Evolutionary conservation across 2,113 vertebrate genomes (phyloP).

Genomic region (Saccopteryx bilineata): DNA sequence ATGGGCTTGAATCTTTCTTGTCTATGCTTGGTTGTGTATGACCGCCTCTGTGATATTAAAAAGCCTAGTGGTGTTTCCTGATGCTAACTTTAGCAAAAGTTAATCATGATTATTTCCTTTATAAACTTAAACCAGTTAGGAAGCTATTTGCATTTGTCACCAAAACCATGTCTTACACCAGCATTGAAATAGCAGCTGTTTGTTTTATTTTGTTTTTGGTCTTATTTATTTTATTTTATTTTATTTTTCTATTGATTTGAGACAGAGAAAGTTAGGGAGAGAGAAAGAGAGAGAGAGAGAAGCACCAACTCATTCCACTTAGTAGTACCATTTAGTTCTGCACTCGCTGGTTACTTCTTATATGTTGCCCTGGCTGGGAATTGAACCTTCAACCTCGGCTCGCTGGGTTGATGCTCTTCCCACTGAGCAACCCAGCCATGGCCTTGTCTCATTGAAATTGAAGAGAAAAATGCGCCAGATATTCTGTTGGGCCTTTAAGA

Average conservation of each 20-base stretch:
- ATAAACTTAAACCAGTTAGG: conserved; percentile 18
- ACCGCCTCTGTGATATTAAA: background rate
- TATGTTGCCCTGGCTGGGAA: too few species aligned
- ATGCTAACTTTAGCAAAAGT: background rate
- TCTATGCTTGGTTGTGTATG: background rate
- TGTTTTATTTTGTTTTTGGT: background rate
- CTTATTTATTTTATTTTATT: conserved; percentile 53
- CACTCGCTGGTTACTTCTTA: too few species aligned
- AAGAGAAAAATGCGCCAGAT: background rate
- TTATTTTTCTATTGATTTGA: too few species aligned
- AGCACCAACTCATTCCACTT: too few species aligned
- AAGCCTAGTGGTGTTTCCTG: background rate
- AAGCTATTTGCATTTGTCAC: conserved; percentile 2
- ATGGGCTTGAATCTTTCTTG: background rate
- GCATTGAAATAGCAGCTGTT: background rate
- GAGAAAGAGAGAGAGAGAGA: too few species aligned
- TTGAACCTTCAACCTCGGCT: too few species aligned
- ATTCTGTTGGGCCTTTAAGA: background rate
- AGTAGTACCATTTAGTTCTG: too few species aligned
- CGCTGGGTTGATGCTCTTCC: too few species aligned
- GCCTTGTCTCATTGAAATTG: conserved; percentile 11
- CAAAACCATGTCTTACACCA: background rate
- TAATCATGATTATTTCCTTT: conserved; percentile 35
- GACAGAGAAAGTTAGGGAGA: too few species aligned
- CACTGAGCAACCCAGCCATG: too few species aligned